These are phyloP conservation scores for Noctuana brunneofusca DNA, from an alignment of 2,888 invertebrate species.

Conservation along the genomic window DNA sequence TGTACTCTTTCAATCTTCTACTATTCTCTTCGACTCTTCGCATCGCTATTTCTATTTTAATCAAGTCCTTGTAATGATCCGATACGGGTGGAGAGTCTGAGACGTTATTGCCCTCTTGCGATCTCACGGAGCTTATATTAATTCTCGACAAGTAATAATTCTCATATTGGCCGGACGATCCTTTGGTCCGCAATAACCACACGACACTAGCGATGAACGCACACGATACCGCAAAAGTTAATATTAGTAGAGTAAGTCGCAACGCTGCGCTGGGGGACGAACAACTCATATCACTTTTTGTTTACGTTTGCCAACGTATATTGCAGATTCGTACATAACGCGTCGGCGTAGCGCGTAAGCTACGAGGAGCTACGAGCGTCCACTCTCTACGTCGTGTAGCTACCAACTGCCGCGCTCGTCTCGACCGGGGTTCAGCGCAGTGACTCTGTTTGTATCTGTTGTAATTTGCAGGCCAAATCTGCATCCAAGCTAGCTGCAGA, in stretches of 20 bases:
- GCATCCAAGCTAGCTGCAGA: slow-evolving; percentile 74
- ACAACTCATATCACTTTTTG: slow-evolving; percentile 83
- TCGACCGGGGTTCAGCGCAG: slow-evolving; percentile 52
- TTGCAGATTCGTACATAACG: slow-evolving; percentile 71
- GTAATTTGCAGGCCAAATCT: slow-evolving; percentile 75
- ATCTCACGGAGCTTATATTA: slow-evolving; percentile 74
- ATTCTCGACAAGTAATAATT: slow-evolving; percentile 82
- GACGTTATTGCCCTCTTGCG: slow-evolving; percentile 59
- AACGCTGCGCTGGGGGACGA: slow-evolving; percentile 71
- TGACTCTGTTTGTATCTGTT: slow-evolving; percentile 70
- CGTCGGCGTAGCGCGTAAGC: slow-evolving; percentile 59
- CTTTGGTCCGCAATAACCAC: slow-evolving; percentile 72
- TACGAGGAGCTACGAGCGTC: slow-evolving; percentile 67
- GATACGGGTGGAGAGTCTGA: slow-evolving; percentile 60
- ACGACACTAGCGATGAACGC: slow-evolving; percentile 76
- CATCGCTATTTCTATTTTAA: slow-evolving; percentile 81
- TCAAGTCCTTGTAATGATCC: slow-evolving; percentile 78
- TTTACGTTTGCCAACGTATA: slow-evolving; percentile 70
- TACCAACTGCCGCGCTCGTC: slow-evolving; percentile 67
- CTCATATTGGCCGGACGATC: slow-evolving; percentile 72
- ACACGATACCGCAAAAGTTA: slow-evolving; percentile 75
- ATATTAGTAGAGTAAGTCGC: slow-evolving; percentile 74
- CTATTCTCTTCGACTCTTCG: slow-evolving; percentile 79
- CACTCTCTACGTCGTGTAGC: slow-evolving; percentile 62
- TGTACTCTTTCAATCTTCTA: slow-evolving; percentile 76